phyloP scores from a whole-genome alignment of 2,888 invertebrate species.

The Myopa tessellatipennis region DNA sequence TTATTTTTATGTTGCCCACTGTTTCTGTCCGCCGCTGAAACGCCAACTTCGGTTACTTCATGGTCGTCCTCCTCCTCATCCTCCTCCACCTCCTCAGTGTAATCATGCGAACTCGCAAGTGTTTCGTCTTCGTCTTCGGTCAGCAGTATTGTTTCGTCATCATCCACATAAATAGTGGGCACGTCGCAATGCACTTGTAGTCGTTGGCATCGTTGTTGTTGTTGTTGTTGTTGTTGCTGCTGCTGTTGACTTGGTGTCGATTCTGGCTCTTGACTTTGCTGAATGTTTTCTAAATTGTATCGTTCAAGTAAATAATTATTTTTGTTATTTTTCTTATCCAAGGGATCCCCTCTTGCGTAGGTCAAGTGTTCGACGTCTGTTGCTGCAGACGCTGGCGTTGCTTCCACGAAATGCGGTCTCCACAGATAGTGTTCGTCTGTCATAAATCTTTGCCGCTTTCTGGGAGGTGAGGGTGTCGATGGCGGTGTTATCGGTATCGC shows the following conservation, averaged over 20 bases:
- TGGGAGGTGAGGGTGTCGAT: constrained; percentile 67
- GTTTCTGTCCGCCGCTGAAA: not conserved
- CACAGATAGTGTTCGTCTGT: constrained; percentile 62
- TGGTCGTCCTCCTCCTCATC: constrained; percentile 36
- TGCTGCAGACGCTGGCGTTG: constrained; percentile 39
- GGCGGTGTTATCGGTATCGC: constrained; percentile 67
- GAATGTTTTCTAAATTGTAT: constrained; percentile 58
- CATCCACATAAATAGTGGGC: constrained; percentile 56
- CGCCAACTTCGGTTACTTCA: constrained; percentile 25
- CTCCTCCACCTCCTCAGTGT: constrained; percentile 54
- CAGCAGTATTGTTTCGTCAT: constrained; percentile 66
- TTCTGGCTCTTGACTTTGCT: constrained; percentile 58
- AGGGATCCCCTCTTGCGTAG: constrained; percentile 45
- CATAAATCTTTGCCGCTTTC: constrained; percentile 64
- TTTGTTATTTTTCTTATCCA: constrained; percentile 39
- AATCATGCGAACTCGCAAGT: constrained; percentile 64
- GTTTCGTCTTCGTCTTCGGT: constrained; percentile 66
- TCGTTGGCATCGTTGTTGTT: constrained; percentile 38
- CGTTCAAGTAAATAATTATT: constrained; percentile 42
- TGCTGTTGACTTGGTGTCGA: constrained; percentile 44
- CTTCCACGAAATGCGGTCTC: constrained; percentile 60
- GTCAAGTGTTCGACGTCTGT: constrained; percentile 43
- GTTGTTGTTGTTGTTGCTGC: constrained; percentile 35
- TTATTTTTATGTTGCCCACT: not conserved
- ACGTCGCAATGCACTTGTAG: constrained; percentile 40